Base-by-base conservation (phyloP, 2,888 invertebrate species). In the Chydorus sphaericus region DNA sequence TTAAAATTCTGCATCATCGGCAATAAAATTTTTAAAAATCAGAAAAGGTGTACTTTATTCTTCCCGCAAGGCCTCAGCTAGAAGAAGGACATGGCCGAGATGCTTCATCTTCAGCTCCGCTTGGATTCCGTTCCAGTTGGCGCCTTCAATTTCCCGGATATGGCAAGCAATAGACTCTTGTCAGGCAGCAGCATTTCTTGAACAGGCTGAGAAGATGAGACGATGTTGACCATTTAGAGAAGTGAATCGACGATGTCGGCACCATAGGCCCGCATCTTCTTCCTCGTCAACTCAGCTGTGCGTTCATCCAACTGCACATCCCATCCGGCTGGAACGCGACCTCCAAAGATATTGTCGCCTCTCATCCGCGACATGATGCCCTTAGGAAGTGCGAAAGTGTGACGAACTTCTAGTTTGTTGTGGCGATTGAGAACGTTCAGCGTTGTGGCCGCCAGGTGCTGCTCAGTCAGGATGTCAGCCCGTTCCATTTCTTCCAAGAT, bases 301-400 rank as follows among this genome's bases (percentile, higher is more conserved):
- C n/a, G 23, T 52, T 31, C 26, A 3, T 33, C 20, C 2, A 52
- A 7, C 36, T 23, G 33, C 18, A 23, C 23, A n/a, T 16, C 36
- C 52, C 52, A 52, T 4, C 52, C 52, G 2, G 33, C 52, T 33
- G 36, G 52, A 11, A 52, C 23, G 8, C 52, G 31, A 14, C 52
- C 52, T n/a, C 52, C 52, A 26, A 52, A 52, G 31, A 52, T 52
- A 37, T 52, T 37, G 31, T 52, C 52, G 8, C 52, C 52, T 36
- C 33, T 31, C 52, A 52, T 52, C 11, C 52, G 33, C 1, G 36
- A 14, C 14, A 26, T 18, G 37, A 52, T 52, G 52, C 31, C 26
- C 26, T 52, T 52, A 2, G 36, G 26, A 8, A 52, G 23, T 4
- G 36, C 52, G 23, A 52, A 36, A 14, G 18, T 37, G 36, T 52